A percentile compares a stretch with the other conserved stretches of the same genome.
Evolutionary conservation across 2,888 invertebrate genomes (phyloP).

Genomic region (Drosophila cognata): DNA sequence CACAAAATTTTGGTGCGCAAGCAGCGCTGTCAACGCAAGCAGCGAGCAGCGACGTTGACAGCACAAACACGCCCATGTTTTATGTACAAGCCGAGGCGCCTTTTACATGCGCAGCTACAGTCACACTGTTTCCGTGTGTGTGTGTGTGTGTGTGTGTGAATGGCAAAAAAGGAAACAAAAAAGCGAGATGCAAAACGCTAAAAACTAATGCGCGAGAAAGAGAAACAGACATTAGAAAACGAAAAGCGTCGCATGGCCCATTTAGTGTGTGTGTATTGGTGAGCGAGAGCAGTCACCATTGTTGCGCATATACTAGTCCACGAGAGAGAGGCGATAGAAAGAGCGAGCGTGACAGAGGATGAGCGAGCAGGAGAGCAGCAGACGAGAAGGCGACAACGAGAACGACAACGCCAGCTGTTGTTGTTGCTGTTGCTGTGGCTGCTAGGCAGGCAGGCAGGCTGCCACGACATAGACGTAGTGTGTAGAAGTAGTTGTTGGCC

Average conservation of each 20-base stretch:
- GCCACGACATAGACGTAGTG: slow-evolving; percentile 50
- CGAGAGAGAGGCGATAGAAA: slow-evolving; percentile 44
- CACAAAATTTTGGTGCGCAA: slow-evolving; percentile 76
- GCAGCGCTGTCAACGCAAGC: slow-evolving; percentile 57
- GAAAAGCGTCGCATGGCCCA: slow-evolving; percentile 62
- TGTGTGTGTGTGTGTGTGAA: slow-evolving; percentile 25
- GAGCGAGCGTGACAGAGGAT: slow-evolving; percentile 41
- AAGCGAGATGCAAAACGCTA: slow-evolving; percentile 83
- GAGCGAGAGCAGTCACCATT: slow-evolving; percentile 58
- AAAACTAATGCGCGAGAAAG: slow-evolving; percentile 84
- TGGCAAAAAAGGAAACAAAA: slow-evolving; percentile 77
- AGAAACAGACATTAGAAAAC: slow-evolving; percentile 83
- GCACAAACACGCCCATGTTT: slow-evolving; percentile 79
- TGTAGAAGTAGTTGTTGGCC: slow-evolving; percentile 47
- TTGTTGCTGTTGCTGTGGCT: slow-evolving; percentile 8
- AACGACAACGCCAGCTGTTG: slow-evolving; percentile 12
- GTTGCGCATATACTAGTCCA: slow-evolving; percentile 43
- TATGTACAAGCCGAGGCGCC: slow-evolving; percentile 71
- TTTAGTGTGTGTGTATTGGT: slow-evolving; percentile 52
- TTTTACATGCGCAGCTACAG: slow-evolving; percentile 72
- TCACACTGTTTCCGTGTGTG: slow-evolving; percentile 1
- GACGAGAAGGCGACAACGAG: slow-evolving; percentile 35
- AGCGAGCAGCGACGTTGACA: slow-evolving; percentile 53
- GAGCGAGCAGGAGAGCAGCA: slow-evolving; percentile 40
- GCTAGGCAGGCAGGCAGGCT: slow-evolving; percentile 2